These are phyloP conservation scores for Planococcus citri DNA, from an alignment of 1,140 invertebrate genomes.

Conservation along the genomic window DNA sequence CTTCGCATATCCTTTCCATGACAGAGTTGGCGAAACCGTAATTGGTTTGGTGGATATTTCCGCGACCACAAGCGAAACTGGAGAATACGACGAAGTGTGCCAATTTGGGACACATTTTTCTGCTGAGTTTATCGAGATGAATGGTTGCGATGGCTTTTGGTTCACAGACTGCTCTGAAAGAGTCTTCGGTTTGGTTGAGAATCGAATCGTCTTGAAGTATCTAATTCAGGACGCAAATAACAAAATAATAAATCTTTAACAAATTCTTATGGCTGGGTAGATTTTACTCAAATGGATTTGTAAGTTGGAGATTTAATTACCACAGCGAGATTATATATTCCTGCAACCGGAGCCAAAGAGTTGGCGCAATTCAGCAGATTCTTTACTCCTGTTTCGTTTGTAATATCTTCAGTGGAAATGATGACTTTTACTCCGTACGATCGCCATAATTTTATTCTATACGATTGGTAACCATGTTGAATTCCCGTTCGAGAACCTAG, in stretches of 20 bases:
- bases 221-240: constrained; percentile 34
- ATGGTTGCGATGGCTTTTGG: constrained; percentile 48
- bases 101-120: constrained; percentile 57
- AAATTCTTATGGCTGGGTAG: no score
- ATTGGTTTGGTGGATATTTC: constrained; percentile 77
- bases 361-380: constrained; percentile 15
- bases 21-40: constrained; percentile 64
- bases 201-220: constrained; percentile 46
- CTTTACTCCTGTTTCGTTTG: constrained; percentile 14
- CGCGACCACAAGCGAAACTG: constrained; percentile 72
- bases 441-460: constrained; percentile 22
- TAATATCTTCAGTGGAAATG: constrained; percentile 23
- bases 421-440: not conserved
- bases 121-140: constrained; percentile 56
- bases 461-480: constrained; percentile 24
- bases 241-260: no score
- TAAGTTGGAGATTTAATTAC: not conserved
- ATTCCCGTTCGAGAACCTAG: constrained; percentile 24
- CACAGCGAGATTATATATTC: constrained; percentile 23
- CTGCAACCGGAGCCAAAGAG: constrained; percentile 14
- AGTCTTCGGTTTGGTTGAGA: constrained; percentile 45
- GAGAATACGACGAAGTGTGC: constrained; percentile 90
- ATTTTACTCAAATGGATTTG: no score
- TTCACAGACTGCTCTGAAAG: constrained; percentile 40
- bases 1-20: constrained; percentile 58